These are phyloP conservation scores for Micrasema longulum DNA, from an alignment of 1,140 invertebrate species.

Conservation along the genomic window DNA sequence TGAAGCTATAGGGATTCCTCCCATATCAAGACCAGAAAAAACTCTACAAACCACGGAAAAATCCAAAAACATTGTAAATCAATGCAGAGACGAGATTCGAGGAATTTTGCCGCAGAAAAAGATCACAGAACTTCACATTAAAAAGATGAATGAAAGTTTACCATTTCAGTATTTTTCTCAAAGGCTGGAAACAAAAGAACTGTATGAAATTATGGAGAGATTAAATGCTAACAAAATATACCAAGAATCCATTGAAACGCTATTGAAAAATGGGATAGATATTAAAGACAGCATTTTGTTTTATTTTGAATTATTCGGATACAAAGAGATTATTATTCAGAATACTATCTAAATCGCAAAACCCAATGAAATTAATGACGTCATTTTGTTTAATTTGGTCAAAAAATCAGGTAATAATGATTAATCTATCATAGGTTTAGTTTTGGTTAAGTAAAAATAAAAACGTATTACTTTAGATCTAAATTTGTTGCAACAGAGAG, in stretches of 20 bases:
- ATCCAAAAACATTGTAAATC: neutral
- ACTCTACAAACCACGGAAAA: neutral
- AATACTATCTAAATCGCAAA: too few relatives aligned
- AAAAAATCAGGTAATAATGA: too few relatives aligned
- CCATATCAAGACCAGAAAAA: neutral
- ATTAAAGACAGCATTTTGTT: neutral
- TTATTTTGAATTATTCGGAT: slow-evolving; percentile 4
- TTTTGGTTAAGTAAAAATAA: too few relatives aligned
- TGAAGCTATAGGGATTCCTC: slow-evolving; percentile 23
- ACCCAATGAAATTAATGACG: too few relatives aligned
- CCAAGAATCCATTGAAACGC: neutral
- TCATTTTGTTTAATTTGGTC: too few relatives aligned
- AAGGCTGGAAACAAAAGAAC: slow-evolving; percentile 18
- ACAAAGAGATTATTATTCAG: slow-evolving; percentile 4
- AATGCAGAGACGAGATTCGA: slow-evolving; percentile 25
- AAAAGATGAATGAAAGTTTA: slow-evolving; percentile 9
- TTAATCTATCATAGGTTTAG: too few relatives aligned
- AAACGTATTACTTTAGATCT: too few relatives aligned
- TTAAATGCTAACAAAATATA: neutral
- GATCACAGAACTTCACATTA: slow-evolving; percentile 9
- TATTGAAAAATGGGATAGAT: slow-evolving; percentile 24
- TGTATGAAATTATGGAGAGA: slow-evolving; percentile 6
- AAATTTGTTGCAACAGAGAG: too few relatives aligned
- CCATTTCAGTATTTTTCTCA: slow-evolving; percentile 26
- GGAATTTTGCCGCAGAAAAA: slow-evolving; percentile 24